Evolutionary conservation across 2,888 invertebrate species (phyloP), one percentile per base, ranked within the genome.

Genomic region (Tromatobia lineatoria): DNA sequence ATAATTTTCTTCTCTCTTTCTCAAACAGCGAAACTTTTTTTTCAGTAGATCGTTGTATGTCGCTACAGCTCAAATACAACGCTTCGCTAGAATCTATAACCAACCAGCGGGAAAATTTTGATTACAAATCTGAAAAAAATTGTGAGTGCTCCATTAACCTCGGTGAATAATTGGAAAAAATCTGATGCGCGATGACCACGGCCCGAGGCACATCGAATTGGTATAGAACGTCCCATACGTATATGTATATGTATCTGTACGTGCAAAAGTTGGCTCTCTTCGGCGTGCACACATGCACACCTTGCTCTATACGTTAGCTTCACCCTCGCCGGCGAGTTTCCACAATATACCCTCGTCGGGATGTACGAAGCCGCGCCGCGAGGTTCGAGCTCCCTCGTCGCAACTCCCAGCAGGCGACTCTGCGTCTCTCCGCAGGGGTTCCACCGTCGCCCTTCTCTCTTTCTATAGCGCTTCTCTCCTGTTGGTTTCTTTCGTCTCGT

Each of bases 341-440:
- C 29, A 59, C 59, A 29, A 59, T 61, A 61, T 42, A 57, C 80
- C 66, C 81, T 70, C 77, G 69, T 73, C 70, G 29, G 78, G 47
- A 47, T 82, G 10, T 38, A 38, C 29, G 59, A 59, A 29, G 59
- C 59, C 13, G 59, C 74, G 57, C 47, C 15, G 54, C 15, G 59
- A 59, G 47, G 59, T 61, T 18, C 25, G 13, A 59, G 73, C 11
- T 54, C 80, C 64, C 81, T 70, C 79, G 70, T 76, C 57, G 59
- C 75, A 67, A 75, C 69, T 67, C 83, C 52, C 82, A 80, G 75
- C 79, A 74, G 67, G 71, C 54, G 73, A 73, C 25, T 78, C 20
- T 57, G 66, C 82, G 84, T 79, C 23, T 57, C 87, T 77, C 84
- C 79, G 80, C 82, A 71, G 82, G 85, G 83, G 82, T 38, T 76